These are phyloP conservation scores for Thymelicus sylvestris DNA, from an alignment of 2,888 invertebrate genomes.

Conservation along the genomic window DNA sequence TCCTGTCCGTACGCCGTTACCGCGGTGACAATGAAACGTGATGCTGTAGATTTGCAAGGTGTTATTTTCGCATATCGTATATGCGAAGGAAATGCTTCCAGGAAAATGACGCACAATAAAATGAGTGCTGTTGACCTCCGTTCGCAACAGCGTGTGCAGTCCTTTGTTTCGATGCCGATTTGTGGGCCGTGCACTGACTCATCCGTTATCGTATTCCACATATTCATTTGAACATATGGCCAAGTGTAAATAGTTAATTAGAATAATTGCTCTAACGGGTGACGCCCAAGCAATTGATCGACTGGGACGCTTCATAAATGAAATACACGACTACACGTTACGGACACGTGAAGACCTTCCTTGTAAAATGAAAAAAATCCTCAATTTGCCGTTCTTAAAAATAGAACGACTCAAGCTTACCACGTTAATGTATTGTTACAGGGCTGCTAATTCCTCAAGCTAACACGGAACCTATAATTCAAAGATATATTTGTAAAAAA, in stretches of 20 bases:
- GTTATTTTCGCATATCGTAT: constrained; percentile 46
- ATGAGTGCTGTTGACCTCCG: constrained; percentile 67
- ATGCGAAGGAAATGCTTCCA: constrained; percentile 43
- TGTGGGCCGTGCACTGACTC: constrained; percentile 73
- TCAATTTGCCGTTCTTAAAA: constrained; percentile 9
- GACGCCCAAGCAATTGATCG: constrained; percentile 28
- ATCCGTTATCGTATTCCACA: constrained; percentile 65
- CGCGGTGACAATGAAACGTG: not conserved
- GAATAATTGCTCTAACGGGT: constrained; percentile 32
- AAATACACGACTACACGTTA: constrained; percentile 19
- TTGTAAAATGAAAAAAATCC: not conserved
- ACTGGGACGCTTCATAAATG: constrained; percentile 1
- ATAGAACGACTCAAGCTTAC: not conserved
- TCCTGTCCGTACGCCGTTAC: no score
- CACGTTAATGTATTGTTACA: not conserved
- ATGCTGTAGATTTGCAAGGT: not conserved
- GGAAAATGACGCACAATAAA: constrained; percentile 69
- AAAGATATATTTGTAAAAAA: no score
- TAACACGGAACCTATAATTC: constrained; percentile 1
- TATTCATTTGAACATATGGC: constrained; percentile 49
- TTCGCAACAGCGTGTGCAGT: constrained; percentile 56
- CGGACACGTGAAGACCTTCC: constrained; percentile 18
- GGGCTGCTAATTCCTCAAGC: constrained; percentile 1
- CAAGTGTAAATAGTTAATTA: constrained; percentile 39
- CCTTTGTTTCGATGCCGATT: constrained; percentile 73